Evolutionary conservation across 2,113 vertebrate genomes (phyloP), one percentile per base, ranked within the genome.

Genomic region (Zapus hudsonius): DNA sequence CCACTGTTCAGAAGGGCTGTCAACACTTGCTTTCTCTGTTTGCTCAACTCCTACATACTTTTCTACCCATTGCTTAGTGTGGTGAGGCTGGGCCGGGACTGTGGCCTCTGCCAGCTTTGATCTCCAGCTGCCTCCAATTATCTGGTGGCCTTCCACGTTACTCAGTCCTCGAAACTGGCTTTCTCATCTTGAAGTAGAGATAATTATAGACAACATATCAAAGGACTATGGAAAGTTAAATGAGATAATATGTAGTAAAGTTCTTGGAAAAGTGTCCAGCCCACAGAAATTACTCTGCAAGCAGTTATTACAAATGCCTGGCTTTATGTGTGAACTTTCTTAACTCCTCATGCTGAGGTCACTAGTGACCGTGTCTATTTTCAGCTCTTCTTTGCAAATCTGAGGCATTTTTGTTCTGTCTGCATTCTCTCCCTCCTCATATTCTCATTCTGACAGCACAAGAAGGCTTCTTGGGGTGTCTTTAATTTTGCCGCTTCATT

Each of bases 191-290:
- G 42, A 90, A 66, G 33, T 76, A 20, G 80, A 92, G 57, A 57
- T 76, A 75, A 75, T 92, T 75, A 86, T 5, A 88, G 75, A 92
- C 93, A 70, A 88, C 4, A 40, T 36, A 52, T 36, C 33, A 29
- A 47, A 69, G 63, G 47, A 36, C 38, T n/a, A 12, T 73, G 84
- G 59, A 42, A 74, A 87, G 61, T 92, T 94, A 93, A 92, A 84
- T 91, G 75, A 90, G 83, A 64, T 81, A 90, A 66, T 85, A 61
- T 4, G 87, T 36, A 44, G 13, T 16, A 40, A 83, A 38, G 22
- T 69, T 36, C 72, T 80, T 79, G 12, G 40, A 42, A 69, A 13
- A 74, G 91, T 11, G 19, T 44, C 91, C 42, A 52, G n/a, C 27
- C 47, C 31, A n/a, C 1, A 70, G 59, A 86, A 76, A 83, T 75